These are phyloP conservation scores for Spilarctia lutea DNA, from an alignment of 2,888 invertebrate genomes.

Conservation along the genomic window DNA sequence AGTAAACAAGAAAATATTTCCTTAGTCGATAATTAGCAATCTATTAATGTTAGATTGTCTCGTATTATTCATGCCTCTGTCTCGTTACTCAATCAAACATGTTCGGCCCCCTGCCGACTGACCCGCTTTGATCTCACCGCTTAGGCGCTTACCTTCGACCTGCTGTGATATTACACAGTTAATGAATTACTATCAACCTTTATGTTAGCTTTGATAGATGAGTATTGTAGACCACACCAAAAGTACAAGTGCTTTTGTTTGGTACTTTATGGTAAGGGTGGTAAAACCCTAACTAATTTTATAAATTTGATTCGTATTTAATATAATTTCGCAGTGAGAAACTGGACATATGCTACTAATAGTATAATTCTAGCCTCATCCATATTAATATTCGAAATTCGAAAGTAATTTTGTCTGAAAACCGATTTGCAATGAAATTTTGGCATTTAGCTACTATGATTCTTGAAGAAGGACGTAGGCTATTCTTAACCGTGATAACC, in stretches of 20 bases:
- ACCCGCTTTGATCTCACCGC: slow-evolving; percentile 76
- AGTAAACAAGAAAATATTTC: neutral
- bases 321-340: too few relatives aligned
- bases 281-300: too few relatives aligned
- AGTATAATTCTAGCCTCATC: too few relatives aligned
- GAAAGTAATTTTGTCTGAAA: too few relatives aligned
- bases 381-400: too few relatives aligned
- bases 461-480: too few relatives aligned
- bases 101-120: slow-evolving; percentile 39
- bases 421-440: too few relatives aligned
- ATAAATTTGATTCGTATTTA: too few relatives aligned
- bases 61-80: slow-evolving; percentile 7
- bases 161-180: slow-evolving; percentile 71
- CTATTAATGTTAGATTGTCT: neutral
- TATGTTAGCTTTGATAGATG: slow-evolving; percentile 33
- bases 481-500: too few relatives aligned
- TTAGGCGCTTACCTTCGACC: slow-evolving; percentile 85
- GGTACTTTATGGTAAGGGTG: neutral
- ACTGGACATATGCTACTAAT: too few relatives aligned
- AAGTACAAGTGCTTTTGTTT: neutral
- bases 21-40: neutral
- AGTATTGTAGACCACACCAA: slow-evolving; percentile 43
- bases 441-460: too few relatives aligned
- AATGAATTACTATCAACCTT: slow-evolving; percentile 68
- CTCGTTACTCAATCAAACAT: slow-evolving; percentile 24